These are phyloP conservation scores for Drosophila austrosaltans DNA, from an alignment of 2,888 invertebrate genomes.

Conservation along the genomic window DNA sequence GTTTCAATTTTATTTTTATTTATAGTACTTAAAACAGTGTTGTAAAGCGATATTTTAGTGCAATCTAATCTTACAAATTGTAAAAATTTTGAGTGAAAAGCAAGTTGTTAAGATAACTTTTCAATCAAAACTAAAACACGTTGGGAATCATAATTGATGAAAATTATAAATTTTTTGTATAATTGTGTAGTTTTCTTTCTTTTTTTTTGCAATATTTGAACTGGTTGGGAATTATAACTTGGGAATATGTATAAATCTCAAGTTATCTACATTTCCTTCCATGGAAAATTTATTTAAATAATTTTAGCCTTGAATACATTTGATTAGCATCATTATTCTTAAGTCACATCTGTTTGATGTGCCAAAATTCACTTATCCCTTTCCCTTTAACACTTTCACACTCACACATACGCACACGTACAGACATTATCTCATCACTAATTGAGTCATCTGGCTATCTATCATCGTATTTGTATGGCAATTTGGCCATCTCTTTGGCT, in stretches of 20 bases:
- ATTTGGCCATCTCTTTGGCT: constrained; percentile 35
- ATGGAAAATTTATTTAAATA: neutral
- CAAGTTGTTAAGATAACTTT: too few relatives aligned
- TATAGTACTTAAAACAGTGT: too few relatives aligned
- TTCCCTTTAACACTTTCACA: neutral
- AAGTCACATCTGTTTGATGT: constrained; percentile 12
- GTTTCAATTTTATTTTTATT: too few relatives aligned
- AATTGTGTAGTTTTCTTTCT: too few relatives aligned
- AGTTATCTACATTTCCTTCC: neutral
- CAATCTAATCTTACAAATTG: too few relatives aligned
- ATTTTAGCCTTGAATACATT: neutral
- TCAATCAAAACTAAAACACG: too few relatives aligned
- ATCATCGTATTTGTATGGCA: constrained; percentile 52
- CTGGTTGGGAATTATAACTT: too few relatives aligned
- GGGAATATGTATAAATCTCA: neutral
- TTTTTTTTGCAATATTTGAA: too few relatives aligned
- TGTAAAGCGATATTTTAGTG: too few relatives aligned
- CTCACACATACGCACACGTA: neutral
- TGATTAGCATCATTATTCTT: constrained; percentile 4
- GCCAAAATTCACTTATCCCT: constrained; percentile 5
- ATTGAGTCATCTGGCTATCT: constrained; percentile 66
- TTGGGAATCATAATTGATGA: too few relatives aligned
- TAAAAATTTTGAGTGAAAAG: too few relatives aligned
- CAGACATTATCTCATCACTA: constrained; percentile 51
- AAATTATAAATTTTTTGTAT: too few relatives aligned